These are phyloP conservation scores for Dipodomys ordii DNA, from an alignment of 2,113 vertebrate species.

Conservation along the genomic window DNA sequence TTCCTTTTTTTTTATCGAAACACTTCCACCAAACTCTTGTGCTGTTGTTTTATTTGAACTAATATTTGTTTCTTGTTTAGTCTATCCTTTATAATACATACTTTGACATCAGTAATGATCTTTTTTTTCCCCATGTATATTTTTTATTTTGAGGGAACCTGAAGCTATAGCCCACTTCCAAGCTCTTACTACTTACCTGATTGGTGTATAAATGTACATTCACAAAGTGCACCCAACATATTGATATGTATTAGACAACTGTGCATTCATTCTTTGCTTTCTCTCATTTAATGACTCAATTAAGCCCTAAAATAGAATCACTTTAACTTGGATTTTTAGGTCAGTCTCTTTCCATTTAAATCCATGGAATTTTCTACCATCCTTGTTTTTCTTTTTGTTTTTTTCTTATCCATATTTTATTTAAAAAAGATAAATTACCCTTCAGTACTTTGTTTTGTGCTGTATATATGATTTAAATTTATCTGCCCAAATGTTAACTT, in stretches of 20 bases:
- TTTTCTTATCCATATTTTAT: neutral
- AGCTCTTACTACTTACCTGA: neutral
- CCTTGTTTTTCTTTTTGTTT: neutral
- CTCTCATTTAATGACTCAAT: too few relatives aligned
- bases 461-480: neutral
- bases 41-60: neutral
- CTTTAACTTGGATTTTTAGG: neutral
- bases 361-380: neutral
- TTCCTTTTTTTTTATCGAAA: neutral
- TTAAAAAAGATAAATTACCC: neutral
- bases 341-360: neutral
- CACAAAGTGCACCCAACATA: neutral
- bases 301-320: neutral
- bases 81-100: neutral
- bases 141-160: too few relatives aligned
- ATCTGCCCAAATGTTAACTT: neutral
- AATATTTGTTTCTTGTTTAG: too few relatives aligned
- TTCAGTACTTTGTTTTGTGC: neutral
- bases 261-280: neutral
- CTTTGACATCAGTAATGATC: accelerated
- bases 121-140: neutral
- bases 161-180: neutral
- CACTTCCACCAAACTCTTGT: neutral
- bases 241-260: neutral
- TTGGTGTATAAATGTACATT: neutral